Evolutionary conservation across 35 echinoderm and acorn worm genomes (phyloP).

Genomic region (Ophioderma brevispina): DNA sequence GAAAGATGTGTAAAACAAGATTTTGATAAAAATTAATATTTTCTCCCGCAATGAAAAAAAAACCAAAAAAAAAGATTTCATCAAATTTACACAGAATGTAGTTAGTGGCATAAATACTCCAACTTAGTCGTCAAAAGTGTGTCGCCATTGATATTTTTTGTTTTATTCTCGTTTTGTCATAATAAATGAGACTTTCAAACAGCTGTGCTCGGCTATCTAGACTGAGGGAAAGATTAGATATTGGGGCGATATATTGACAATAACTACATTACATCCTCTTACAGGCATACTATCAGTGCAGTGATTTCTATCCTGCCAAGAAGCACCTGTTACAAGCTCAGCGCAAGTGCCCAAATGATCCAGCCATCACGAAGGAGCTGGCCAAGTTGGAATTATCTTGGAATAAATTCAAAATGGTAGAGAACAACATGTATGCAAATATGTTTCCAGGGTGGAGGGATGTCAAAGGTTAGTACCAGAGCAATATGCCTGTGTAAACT

Average conservation of each 20-base stretch:
- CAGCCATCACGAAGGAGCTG: not conserved
- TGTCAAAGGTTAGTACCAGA: not conserved
- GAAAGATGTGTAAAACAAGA: too few species aligned
- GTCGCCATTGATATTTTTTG: too few species aligned
- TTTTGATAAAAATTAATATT: too few species aligned
- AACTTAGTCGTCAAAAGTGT: too few species aligned
- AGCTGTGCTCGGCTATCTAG: too few species aligned
- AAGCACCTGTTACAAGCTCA: conserved; percentile 21
- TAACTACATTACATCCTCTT: not conserved
- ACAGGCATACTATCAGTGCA: conserved; percentile 21
- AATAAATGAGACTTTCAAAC: too few species aligned
- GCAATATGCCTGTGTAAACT: too few species aligned
- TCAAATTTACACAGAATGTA: too few species aligned
- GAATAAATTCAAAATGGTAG: conserved; percentile 19
- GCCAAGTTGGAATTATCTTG: not conserved
- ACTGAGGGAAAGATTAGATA: not conserved
- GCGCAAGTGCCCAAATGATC: conserved; percentile 11
- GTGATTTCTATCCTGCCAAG: conserved; percentile 28
- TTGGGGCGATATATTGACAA: not conserved
- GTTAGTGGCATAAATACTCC: too few species aligned
- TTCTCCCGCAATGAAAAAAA: too few species aligned
- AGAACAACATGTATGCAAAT: conserved; percentile 14
- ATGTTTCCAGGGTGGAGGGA: conserved; percentile 54
- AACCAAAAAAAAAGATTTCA: too few species aligned
- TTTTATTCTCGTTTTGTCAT: too few species aligned